Conservation (phyloP, 2,797 vertebrate genomes). For the Malurus leucopterus region DNA sequence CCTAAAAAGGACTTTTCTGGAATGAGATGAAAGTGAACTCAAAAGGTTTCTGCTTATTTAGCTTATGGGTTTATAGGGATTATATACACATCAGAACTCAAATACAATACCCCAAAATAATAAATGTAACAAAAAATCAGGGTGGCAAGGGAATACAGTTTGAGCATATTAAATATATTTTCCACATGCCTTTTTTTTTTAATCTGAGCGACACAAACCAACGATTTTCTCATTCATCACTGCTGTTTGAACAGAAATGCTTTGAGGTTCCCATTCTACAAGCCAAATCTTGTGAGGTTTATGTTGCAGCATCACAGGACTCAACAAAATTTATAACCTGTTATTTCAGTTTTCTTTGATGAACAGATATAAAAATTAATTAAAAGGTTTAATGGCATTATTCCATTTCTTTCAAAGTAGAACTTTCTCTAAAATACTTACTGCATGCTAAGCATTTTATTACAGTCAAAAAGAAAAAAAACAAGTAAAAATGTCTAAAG, state of each 20-base stretch:
- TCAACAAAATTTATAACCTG: background rate
- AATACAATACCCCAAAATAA: background rate
- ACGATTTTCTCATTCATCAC: background rate
- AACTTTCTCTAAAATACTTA: background rate
- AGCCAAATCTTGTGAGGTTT: background rate
- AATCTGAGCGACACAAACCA: background rate
- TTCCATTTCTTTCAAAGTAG: background rate
- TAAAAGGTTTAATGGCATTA: slow-evolving; percentile 10
- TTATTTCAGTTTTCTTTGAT: slow-evolving; percentile 28
- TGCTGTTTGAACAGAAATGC: background rate
- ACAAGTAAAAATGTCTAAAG: background rate
- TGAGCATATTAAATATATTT: background rate
- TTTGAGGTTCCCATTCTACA: background rate
- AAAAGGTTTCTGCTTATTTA: background rate
- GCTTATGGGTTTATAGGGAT: background rate
- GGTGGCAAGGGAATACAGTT: background rate
- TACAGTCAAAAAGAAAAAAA: background rate
- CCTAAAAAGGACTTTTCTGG: background rate
- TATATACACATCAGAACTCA: background rate
- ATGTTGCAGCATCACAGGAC: background rate
- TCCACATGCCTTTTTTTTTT: background rate
- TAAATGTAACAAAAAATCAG: background rate
- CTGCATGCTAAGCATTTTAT: background rate
- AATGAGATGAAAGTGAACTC: background rate
- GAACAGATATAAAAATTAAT: slow-evolving; percentile 21